These are phyloP conservation scores for Pluvialis apricaria DNA, from an alignment of 2,113 vertebrate species.

Conservation along the genomic window DNA sequence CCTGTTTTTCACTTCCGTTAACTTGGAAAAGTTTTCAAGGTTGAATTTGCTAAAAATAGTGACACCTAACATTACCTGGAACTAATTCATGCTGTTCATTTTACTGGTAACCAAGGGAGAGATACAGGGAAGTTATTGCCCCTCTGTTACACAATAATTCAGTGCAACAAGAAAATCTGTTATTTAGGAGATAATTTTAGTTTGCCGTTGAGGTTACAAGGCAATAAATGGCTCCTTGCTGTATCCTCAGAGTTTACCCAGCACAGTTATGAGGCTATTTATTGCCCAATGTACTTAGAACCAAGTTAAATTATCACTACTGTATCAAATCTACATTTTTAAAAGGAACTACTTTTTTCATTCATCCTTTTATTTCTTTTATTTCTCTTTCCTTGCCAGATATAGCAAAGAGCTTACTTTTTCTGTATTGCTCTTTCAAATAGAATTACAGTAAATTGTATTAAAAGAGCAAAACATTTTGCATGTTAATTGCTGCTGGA, in stretches of 20 bases:
- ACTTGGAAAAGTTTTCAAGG: slow-evolving; percentile 23
- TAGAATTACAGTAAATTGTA: neutral
- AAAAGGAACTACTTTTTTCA: neutral
- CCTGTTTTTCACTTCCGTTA: neutral
- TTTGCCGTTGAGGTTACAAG: slow-evolving; percentile 54
- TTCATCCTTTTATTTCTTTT: slow-evolving; percentile 32
- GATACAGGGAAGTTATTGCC: slow-evolving; percentile 55
- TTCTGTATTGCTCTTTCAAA: neutral
- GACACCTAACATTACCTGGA: slow-evolving; percentile 6
- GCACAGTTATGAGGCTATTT: slow-evolving; percentile 63
- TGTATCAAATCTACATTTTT: slow-evolving; percentile 31
- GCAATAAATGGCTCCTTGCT: slow-evolving; percentile 68
- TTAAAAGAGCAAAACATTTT: slow-evolving; percentile 34
- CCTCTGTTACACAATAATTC: slow-evolving; percentile 60
- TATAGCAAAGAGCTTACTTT: neutral
- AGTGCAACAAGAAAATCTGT: slow-evolving; percentile 65
- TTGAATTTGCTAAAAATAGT: slow-evolving; percentile 37
- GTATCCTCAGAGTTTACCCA: slow-evolving; percentile 50
- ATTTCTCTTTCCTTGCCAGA: neutral
- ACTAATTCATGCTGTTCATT: slow-evolving; percentile 49
- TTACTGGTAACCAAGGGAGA: slow-evolving; percentile 66
- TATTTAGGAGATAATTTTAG: slow-evolving; percentile 75
- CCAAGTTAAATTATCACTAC: slow-evolving; percentile 51
- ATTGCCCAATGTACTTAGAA: slow-evolving; percentile 44
- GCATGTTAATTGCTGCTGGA: slow-evolving; percentile 10